Percentiles rank a stretch among this genome's conserved stretches.
These are phyloP conservation scores for Crotalus helleri DNA, from an alignment of 2,113 vertebrate species.

Conservation along the genomic window DNA sequence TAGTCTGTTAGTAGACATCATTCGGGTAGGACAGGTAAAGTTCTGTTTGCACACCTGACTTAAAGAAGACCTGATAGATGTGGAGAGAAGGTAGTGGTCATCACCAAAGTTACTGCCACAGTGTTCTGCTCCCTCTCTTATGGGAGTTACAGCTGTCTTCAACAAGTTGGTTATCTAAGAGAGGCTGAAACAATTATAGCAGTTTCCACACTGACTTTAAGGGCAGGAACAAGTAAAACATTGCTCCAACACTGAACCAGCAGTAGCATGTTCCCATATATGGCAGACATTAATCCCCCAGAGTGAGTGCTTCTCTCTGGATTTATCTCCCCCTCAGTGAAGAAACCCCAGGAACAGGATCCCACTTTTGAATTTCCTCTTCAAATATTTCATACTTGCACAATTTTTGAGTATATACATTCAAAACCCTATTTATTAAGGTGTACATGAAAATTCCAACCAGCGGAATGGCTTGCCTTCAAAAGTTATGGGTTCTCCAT, in stretches of 20 bases:
- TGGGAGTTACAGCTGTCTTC: not conserved
- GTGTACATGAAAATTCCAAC: no score
- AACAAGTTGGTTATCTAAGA: not conserved
- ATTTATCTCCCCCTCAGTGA: not conserved
- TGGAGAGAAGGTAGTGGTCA: not conserved
- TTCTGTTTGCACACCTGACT: not conserved
- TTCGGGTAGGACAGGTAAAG: not conserved
- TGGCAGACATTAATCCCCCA: not conserved
- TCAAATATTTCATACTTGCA: not conserved
- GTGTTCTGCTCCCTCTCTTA: not conserved
- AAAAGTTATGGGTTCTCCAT: no score
- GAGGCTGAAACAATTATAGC: not conserved
- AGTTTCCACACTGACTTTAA: not conserved
- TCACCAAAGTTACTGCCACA: not conserved
- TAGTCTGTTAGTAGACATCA: not conserved
- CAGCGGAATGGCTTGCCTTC: no score
- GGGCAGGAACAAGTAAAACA: not conserved
- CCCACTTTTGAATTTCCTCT: not conserved
- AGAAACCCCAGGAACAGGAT: not conserved
- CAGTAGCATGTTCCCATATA: not conserved
- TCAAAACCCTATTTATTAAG: no score
- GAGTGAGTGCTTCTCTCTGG: not conserved
- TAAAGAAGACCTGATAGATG: not conserved
- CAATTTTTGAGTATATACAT: no score
- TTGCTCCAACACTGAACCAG: not conserved